These are phyloP conservation scores for Hermaeophaga mercurialis DNA, from an alignment of 2,888 invertebrate species.

Conservation along the genomic window DNA sequence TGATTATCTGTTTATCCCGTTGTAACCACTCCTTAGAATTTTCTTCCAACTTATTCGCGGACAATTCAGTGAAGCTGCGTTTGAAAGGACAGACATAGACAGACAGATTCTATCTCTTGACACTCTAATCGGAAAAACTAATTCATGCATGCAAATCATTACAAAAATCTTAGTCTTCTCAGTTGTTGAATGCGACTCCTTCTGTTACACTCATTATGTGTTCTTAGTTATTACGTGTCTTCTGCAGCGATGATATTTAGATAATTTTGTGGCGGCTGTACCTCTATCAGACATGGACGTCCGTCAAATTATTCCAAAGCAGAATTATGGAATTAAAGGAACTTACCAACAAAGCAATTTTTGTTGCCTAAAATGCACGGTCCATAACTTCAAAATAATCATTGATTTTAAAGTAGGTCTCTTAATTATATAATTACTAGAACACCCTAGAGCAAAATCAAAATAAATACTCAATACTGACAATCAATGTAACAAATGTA, in stretches of 20 bases:
- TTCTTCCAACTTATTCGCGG: background rate
- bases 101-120: slow-evolving; percentile 18
- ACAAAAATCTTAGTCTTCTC: slow-evolving; percentile 29
- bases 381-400: too few species aligned
- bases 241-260: slow-evolving; percentile 34
- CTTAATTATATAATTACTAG: slow-evolving; percentile 1
- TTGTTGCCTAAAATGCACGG: too few species aligned
- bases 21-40: slow-evolving; percentile 8
- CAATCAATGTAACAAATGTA: background rate
- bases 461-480: background rate
- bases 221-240: slow-evolving; percentile 31
- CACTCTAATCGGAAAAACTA: slow-evolving; percentile 24
- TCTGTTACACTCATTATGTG: slow-evolving; percentile 32
- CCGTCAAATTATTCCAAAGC: background rate
- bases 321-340: too few species aligned
- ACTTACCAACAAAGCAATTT: too few species aligned
- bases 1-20: background rate
- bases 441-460: background rate
- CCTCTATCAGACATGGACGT: slow-evolving; percentile 14
- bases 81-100: slow-evolving; percentile 18
- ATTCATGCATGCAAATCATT: slow-evolving; percentile 24
- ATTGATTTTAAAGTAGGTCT: background rate
- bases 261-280: slow-evolving; percentile 26
- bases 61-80: slow-evolving; percentile 5
- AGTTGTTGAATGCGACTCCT: slow-evolving; percentile 30